phyloP scores from a whole-genome alignment of 2,797 vertebrate species.

The Carapus acus region DNA sequence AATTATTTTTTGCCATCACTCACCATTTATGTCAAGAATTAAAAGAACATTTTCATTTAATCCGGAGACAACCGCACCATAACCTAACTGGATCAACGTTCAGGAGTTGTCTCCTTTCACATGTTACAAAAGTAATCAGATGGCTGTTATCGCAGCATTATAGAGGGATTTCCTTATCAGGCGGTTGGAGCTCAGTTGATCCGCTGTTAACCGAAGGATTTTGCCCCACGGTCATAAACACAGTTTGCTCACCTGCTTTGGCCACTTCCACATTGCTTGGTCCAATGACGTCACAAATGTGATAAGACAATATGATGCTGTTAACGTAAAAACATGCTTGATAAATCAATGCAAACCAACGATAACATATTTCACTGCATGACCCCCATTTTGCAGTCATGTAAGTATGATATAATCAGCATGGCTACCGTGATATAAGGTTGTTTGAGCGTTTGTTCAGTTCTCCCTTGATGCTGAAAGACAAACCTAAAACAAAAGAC shows the following conservation, averaged over 20 bases:
- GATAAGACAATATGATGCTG: constrained; percentile 6
- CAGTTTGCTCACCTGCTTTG: constrained; percentile 1
- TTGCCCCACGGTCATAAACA: constrained; percentile 33
- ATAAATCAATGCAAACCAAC: constrained; percentile 16
- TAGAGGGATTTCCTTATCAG: constrained; percentile 21
- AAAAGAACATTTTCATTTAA: not conserved
- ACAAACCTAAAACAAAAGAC: not conserved
- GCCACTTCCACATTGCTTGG: constrained; percentile 1
- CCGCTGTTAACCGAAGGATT: constrained; percentile 23
- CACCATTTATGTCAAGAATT: not conserved
- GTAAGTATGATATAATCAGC: too few species aligned
- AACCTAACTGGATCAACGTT: constrained; percentile 35
- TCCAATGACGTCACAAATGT: constrained; percentile 4
- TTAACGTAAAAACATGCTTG: constrained; percentile 14
- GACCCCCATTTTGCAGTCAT: too few species aligned
- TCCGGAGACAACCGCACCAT: not conserved
- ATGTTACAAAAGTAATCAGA: constrained; percentile 22
- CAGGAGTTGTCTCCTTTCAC: constrained; percentile 20
- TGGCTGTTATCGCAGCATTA: constrained; percentile 25
- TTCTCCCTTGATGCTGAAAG: not conserved
- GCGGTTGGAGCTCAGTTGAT: constrained; percentile 16
- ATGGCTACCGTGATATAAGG: too few species aligned
- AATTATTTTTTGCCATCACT: not conserved
- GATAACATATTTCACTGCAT: not conserved
- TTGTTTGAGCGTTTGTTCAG: not conserved